Evolutionary conservation across 2,113 vertebrate genomes (phyloP).

Genomic region (Amphiprion ocellaris): DNA sequence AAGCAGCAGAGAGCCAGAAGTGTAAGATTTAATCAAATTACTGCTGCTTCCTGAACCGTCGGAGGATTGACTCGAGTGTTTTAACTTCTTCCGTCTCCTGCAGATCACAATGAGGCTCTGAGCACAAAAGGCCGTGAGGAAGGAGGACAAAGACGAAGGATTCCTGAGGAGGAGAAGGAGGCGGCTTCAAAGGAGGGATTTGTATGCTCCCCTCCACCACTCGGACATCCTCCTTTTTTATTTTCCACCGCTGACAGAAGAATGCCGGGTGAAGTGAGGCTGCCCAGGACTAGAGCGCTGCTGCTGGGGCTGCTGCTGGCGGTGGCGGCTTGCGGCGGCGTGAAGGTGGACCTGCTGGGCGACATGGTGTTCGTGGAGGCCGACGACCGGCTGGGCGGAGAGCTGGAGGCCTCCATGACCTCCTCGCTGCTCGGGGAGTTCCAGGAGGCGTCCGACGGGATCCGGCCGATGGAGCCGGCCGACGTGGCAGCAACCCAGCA

Average conservation of each 20-base stretch:
- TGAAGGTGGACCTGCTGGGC: conserved; percentile 77
- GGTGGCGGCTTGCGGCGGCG: conserved; percentile 10
- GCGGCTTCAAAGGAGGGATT: conserved; percentile 74
- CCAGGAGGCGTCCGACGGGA: conserved; percentile 72
- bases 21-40: no score
- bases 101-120: conserved; percentile 79
- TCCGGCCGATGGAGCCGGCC: background rate
- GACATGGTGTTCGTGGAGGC: conserved; percentile 77
- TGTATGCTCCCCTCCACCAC: conserved; percentile 74
- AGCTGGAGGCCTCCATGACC: conserved; percentile 95
- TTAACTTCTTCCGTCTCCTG: conserved; percentile 36
- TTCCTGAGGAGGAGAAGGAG: conserved; percentile 31
- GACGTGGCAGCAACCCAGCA: conserved; percentile 16
- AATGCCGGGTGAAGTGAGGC: conserved; percentile 77
- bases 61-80: no score
- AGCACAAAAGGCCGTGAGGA: conserved; percentile 60
- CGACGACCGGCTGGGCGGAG: conserved; percentile 69
- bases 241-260: conserved; percentile 65
- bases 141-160: conserved; percentile 36
- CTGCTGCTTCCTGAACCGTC: no score
- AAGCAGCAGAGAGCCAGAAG: no score
- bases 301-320: conserved; percentile 82
- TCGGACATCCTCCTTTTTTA: conserved; percentile 65
- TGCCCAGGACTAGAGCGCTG: conserved; percentile 72
- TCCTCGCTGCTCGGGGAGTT: conserved; percentile 86